A percentile compares a stretch with the other conserved stretches of the same genome.
phyloP scores from a whole-genome alignment of 2,797 vertebrate species.

The Coranthus polyacanthus region DNA sequence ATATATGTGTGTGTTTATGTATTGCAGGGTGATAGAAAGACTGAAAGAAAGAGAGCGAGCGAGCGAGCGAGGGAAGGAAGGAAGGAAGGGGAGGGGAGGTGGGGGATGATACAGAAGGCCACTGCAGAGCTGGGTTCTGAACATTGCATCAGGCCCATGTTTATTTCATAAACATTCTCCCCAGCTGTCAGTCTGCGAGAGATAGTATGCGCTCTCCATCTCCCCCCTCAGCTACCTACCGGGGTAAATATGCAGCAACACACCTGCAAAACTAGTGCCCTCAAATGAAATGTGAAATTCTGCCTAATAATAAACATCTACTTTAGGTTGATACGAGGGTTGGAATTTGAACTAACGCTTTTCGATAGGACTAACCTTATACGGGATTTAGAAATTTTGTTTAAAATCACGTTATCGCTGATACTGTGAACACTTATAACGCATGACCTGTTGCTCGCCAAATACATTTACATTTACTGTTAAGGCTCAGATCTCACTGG shows the following conservation, averaged over 20 bases:
- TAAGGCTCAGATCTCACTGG: no score
- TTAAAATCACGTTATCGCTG: no score
- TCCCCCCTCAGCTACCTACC: slow-evolving; percentile 62
- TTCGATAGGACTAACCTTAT: no score
- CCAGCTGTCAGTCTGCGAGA: slow-evolving; percentile 80
- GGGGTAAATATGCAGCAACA: slow-evolving; percentile 74
- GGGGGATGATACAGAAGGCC: slow-evolving; percentile 69
- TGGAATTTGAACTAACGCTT: slow-evolving; percentile 6
- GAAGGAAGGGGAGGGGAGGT: slow-evolving; percentile 18
- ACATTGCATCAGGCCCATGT: slow-evolving; percentile 82
- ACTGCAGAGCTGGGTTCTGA: slow-evolving; percentile 71
- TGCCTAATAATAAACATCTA: slow-evolving; percentile 50
- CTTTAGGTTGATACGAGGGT: slow-evolving; percentile 22
- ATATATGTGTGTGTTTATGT: slow-evolving; percentile 41
- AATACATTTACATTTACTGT: no score
- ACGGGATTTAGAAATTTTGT: no score
- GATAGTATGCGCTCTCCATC: slow-evolving; percentile 45
- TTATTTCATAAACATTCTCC: slow-evolving; percentile 84
- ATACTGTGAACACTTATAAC: no score
- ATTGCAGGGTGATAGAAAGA: slow-evolving; percentile 53
- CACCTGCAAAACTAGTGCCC: slow-evolving; percentile 69
- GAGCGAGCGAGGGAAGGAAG: slow-evolving; percentile 22
- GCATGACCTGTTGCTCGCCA: no score
- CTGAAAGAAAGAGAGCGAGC: slow-evolving; percentile 48
- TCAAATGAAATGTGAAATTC: slow-evolving; percentile 43